Percentiles rank a stretch among this genome's conserved stretches.
These are phyloP conservation scores for Lacanobia oleracea DNA, from an alignment of 2,888 invertebrate genomes.

Conservation along the genomic window DNA sequence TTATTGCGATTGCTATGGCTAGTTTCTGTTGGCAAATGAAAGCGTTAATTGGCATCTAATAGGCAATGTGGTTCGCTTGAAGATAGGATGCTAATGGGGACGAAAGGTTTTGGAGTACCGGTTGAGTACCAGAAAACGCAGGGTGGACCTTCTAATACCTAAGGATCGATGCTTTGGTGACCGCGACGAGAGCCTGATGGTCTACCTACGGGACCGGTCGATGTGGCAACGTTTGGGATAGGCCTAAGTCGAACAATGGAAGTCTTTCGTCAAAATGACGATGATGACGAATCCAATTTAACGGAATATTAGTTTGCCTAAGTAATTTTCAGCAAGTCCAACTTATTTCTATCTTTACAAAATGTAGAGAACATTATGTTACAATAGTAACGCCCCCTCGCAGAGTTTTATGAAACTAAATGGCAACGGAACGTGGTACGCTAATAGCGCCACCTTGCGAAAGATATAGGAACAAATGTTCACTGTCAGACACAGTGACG, in stretches of 20 bases:
- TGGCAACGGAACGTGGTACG: accelerated
- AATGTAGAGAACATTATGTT: background rate
- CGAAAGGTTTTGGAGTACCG: too few relatives aligned
- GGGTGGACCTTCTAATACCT: too few relatives aligned
- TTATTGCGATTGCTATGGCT: background rate
- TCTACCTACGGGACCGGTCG: too few relatives aligned
- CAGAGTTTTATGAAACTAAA: conserved; percentile 2
- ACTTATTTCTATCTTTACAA: background rate
- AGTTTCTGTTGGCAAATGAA: background rate
- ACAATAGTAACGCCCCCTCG: conserved; percentile 16
- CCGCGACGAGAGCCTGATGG: too few relatives aligned
- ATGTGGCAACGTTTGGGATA: too few relatives aligned
- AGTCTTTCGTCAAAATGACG: too few relatives aligned
- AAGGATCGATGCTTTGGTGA: too few relatives aligned
- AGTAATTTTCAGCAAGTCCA: background rate
- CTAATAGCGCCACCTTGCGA: conserved; percentile 13
- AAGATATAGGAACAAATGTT: background rate
- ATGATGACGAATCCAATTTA: too few relatives aligned
- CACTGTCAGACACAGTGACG: background rate
- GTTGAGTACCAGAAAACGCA: too few relatives aligned
- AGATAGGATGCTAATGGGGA: background rate
- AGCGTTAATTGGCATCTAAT: background rate
- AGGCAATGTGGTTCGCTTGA: background rate
- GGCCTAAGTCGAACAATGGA: too few relatives aligned
- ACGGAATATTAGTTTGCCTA: background rate